Evolutionary conservation across 2,797 vertebrate species (phyloP).

Genomic region (Siniperca undulata): DNA sequence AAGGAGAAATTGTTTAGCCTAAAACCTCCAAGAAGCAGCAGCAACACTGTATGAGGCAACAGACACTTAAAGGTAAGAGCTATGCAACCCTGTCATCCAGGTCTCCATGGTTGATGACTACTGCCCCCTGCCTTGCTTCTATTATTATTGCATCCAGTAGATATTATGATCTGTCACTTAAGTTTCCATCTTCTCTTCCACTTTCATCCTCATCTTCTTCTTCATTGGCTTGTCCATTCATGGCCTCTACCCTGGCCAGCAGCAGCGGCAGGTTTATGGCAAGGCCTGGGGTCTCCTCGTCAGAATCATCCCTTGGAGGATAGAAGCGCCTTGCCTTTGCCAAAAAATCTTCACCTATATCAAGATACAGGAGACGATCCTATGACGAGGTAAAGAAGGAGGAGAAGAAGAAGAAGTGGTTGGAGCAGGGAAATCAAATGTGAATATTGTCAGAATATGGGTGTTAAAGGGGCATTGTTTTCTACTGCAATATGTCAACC

Average conservation of each 20-base stretch:
- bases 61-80: slow-evolving; percentile 22
- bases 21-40: slow-evolving; percentile 47
- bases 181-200: slow-evolving; percentile 63
- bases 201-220: slow-evolving; percentile 46
- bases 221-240: slow-evolving; percentile 67
- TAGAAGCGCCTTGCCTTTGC: slow-evolving; percentile 87
- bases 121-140: slow-evolving; percentile 73
- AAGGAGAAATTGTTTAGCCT: slow-evolving; percentile 20
- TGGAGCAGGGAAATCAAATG: neutral
- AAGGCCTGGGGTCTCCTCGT: slow-evolving; percentile 71
- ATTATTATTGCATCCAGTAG: slow-evolving; percentile 53
- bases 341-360: slow-evolving; percentile 88
- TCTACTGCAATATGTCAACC: neutral
- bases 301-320: slow-evolving; percentile 81
- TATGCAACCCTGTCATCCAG: slow-evolving; percentile 8
- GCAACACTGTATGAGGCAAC: slow-evolving; percentile 7
- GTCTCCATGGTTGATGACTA: slow-evolving; percentile 58
- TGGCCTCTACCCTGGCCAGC: slow-evolving; percentile 78
- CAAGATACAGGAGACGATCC: slow-evolving; percentile 89
- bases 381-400: slow-evolving; percentile 49
- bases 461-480: neutral
- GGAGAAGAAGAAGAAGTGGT: neutral
- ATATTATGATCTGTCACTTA: slow-evolving; percentile 55
- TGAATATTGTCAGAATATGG: neutral
- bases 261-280: slow-evolving; percentile 83